Percentiles rank a stretch among this genome's conserved stretches.
phyloP scores from a whole-genome alignment of 2,888 invertebrate species.

The Platycheirus rosarum region DNA sequence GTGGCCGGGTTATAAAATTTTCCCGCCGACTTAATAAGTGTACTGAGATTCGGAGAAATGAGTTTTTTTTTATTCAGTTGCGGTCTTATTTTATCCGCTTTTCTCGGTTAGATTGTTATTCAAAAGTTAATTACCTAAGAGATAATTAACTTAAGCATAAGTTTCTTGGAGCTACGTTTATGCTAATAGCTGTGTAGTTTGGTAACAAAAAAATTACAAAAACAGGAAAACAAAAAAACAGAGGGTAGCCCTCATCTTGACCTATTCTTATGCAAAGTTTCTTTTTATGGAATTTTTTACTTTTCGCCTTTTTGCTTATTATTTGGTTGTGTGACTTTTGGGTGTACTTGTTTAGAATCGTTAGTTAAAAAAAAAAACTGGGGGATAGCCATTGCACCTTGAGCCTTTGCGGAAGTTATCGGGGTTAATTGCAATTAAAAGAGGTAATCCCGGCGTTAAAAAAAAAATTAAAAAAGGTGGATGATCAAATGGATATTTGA shows the following conservation, averaged over 20 bases:
- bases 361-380: too few species aligned
- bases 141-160: conserved; percentile 74
- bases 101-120: conserved; percentile 66
- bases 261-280: conserved; percentile 31
- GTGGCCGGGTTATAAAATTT: conserved; percentile 50
- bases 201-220: conserved; percentile 12
- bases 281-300: not conserved
- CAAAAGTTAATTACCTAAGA: conserved; percentile 73
- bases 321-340: conserved; percentile 23
- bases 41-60: conserved; percentile 1
- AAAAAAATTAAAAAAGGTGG: too few species aligned
- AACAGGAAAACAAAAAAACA: not conserved
- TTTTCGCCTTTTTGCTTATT: conserved; percentile 1
- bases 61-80: conserved; percentile 51
- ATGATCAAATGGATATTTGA: too few species aligned
- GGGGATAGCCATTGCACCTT: conserved; percentile 52
- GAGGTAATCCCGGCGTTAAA: too few species aligned
- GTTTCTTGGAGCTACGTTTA: conserved; percentile 68
- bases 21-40: conserved; percentile 38
- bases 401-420: conserved; percentile 44
- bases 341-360: conserved; percentile 17
- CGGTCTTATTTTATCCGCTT: conserved; percentile 62
- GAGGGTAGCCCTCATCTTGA: conserved; percentile 31
- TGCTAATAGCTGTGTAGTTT: conserved; percentile 68
- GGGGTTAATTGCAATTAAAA: conserved; percentile 60